Base-by-base conservation (phyloP, 2,113 vertebrate genomes). In the Lethenteron reissneri region DNA sequence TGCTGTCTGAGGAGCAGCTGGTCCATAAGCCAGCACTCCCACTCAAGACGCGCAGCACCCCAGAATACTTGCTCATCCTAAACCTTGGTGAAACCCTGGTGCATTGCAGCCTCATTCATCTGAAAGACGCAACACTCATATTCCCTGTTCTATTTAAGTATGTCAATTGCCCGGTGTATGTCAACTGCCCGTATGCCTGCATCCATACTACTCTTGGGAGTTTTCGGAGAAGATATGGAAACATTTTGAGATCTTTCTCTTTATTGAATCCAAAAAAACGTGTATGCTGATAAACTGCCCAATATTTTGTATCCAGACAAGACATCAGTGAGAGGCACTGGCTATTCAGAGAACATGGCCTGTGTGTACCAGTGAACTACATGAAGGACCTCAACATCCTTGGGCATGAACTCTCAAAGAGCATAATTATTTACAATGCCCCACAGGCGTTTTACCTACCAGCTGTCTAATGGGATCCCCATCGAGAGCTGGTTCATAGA, bases 401-500 rank as follows among this genome's bases (percentile, higher is more conserved):
- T 8, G 92, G 94, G 76, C 88, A 92, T 85, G 92, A 99, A 79
- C 85, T 99, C 79, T 99, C 94, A 75, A 99, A 99, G 86, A 99
- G 92, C 57, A 92, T 99, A 80, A 99, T 99, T 79, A 97, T 99
- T 56, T 92, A 99, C 84, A 99, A 99, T 84, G 96, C 94, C 84
- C 94, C 94, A 13, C 94, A 99, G 87, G 92, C 92, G 86, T 99
- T 99, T 83, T 92, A 75, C 56, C 72, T 74, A 59, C 70, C 74
- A 95, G 90, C 85, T 99, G 80, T 97, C 92, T 76, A 99, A 99
- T 80, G 94, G 94, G 75, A 97, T 99, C 81, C 94, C 92, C 78
- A 97, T 99, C 82, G 94, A 99, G 82, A 99, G 94, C 81, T 99
- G 94, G 94, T 99, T 97, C 82, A 92, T 97, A 88, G 92, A 99